Conservation (phyloP, 2,113 vertebrate species). For the Gasterosteus aculeatus region DNA sequence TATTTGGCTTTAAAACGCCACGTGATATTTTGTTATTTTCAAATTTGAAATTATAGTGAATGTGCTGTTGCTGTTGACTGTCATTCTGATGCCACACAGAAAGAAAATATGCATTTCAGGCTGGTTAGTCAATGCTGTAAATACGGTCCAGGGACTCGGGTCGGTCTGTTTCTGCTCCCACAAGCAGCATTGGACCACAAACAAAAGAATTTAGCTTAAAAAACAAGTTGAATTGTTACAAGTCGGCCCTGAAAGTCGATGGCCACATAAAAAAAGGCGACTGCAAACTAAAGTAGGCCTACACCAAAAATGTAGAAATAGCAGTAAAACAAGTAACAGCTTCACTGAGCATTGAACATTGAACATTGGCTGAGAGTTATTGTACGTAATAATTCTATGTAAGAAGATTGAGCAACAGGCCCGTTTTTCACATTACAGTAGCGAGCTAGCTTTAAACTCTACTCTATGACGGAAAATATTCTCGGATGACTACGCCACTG, state of each 20-base stretch:
- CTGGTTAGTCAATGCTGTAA: constrained; percentile 14
- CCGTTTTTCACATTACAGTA: neutral
- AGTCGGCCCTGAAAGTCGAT: constrained; percentile 3
- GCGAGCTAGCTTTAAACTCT: neutral
- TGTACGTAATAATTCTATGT: neutral
- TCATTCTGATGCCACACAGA: constrained; percentile 26
- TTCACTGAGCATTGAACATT: neutral
- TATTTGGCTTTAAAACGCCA: constrained; percentile 50
- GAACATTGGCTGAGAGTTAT: neutral
- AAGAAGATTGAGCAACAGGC: neutral
- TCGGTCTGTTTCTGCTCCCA: constrained; percentile 10
- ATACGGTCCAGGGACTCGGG: neutral
- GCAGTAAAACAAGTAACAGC: neutral
- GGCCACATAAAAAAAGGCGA: neutral
- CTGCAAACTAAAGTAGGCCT: neutral
- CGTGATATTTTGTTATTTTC: constrained; percentile 46
- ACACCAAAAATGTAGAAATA: neutral
- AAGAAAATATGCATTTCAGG: constrained; percentile 35
- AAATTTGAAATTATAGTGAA: constrained; percentile 40
- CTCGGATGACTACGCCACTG: constrained; percentile 37
- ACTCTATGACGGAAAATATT: constrained; percentile 43
- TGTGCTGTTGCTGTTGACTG: constrained; percentile 26
- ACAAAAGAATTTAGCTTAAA: neutral
- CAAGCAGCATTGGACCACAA: neutral
- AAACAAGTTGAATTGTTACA: neutral